Conservation (phyloP, 1,140 invertebrate genomes). For the Stenopsyche tienmushanensis region DNA sequence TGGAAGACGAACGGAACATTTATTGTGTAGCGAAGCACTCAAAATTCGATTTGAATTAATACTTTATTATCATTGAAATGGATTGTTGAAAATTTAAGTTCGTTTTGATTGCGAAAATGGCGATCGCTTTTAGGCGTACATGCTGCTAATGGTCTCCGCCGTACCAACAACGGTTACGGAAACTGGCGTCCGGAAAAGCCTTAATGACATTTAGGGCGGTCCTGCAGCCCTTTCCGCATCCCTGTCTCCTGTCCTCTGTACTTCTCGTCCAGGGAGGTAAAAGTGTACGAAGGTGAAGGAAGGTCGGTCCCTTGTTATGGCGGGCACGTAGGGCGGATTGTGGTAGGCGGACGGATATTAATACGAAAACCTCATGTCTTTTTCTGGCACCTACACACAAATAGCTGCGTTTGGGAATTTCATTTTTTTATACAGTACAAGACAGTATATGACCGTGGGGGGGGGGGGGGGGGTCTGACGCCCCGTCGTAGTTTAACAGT, state of each 20-base stretch:
- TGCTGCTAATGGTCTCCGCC: too few species aligned
- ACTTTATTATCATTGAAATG: too few species aligned
- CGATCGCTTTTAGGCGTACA: too few species aligned
- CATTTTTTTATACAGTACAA: not conserved
- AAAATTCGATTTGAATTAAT: too few species aligned
- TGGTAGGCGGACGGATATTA: slow-evolving; percentile 25
- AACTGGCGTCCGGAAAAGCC: not conserved
- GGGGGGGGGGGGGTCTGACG: too few species aligned
- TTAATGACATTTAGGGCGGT: not conserved
- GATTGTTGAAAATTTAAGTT: too few species aligned
- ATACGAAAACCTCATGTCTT: slow-evolving; percentile 26
- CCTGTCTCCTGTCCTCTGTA: not conserved
- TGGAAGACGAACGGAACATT: too few species aligned
- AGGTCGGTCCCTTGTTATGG: slow-evolving; percentile 21
- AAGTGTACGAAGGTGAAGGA: not conserved
- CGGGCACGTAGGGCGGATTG: slow-evolving; percentile 25
- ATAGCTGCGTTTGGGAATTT: too few species aligned
- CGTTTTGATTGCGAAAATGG: too few species aligned
- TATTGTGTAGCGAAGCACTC: too few species aligned
- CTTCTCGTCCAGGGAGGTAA: not conserved
- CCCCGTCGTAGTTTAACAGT: not conserved
- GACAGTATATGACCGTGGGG: not conserved
- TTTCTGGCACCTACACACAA: not conserved
- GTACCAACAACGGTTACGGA: not conserved
- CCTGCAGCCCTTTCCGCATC: not conserved